Conservation (phyloP, 2,797 vertebrate species). For the Haliaeetus vocifer region DNA sequence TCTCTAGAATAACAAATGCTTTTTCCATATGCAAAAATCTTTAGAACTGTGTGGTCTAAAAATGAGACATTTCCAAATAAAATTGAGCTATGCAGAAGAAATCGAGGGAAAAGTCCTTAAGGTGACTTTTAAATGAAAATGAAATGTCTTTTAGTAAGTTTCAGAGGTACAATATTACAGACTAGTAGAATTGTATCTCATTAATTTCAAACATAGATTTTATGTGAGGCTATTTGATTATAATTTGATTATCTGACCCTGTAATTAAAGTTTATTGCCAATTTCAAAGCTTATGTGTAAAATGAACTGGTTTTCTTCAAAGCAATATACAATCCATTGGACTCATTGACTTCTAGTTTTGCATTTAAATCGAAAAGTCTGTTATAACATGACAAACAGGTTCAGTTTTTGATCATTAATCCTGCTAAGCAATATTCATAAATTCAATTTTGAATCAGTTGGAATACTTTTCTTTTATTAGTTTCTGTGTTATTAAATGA, state of each 20-base stretch:
- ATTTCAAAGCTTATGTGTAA: conserved; percentile 74
- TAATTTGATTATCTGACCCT: conserved; percentile 82
- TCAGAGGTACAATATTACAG: conserved; percentile 65
- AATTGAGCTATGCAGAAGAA: conserved; percentile 65
- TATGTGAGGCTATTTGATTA: conserved; percentile 77
- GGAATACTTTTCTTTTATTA: conserved; percentile 97
- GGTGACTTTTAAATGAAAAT: conserved; percentile 79
- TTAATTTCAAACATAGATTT: conserved; percentile 81
- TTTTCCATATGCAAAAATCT: conserved; percentile 59
- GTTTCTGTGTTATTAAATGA: conserved; percentile 99
- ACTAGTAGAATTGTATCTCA: conserved; percentile 72
- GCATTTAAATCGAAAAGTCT: conserved; percentile 81
- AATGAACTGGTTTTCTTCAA: conserved; percentile 75
- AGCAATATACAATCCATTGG: conserved; percentile 73
- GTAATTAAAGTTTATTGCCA: conserved; percentile 82
- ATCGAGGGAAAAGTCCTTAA: conserved; percentile 71
- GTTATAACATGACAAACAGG: conserved; percentile 86
- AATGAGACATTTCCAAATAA: conserved; percentile 72
- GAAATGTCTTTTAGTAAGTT: conserved; percentile 74
- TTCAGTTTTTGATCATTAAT: conserved; percentile 87
- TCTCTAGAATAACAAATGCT: neutral
- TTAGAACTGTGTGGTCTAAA: conserved; percentile 57
- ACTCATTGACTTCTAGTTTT: conserved; percentile 75
- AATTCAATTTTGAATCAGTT: conserved; percentile 98
- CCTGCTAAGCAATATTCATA: conserved; percentile 97